Evolutionary conservation across 2,888 invertebrate species (phyloP).

Genomic region (Pantelozetes paolii): DNA sequence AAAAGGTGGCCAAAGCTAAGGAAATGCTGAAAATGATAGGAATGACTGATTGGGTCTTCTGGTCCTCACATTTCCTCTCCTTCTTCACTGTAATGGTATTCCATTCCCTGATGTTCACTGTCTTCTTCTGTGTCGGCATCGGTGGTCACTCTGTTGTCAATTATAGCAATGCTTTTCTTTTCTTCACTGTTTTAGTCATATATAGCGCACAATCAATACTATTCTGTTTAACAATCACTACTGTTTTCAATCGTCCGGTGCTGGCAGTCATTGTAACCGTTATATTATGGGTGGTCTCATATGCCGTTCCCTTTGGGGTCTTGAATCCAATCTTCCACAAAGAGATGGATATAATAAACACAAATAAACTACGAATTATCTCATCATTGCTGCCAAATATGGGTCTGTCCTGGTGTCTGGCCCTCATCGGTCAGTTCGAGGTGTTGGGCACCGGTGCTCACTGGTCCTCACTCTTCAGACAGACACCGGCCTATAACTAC

Average conservation of each 20-base stretch:
- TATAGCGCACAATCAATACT: constrained; percentile 42
- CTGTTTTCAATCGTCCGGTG: constrained; percentile 45
- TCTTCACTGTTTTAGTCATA: constrained; percentile 42
- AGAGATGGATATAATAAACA: background rate
- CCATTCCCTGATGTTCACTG: constrained; percentile 40
- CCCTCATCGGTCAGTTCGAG: constrained; percentile 35
- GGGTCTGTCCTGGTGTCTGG: constrained; percentile 31
- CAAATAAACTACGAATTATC: background rate
- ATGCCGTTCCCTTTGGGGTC: constrained; percentile 11
- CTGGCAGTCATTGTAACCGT: constrained; percentile 39
- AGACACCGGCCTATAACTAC: constrained; percentile 42
- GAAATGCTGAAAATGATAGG: constrained; percentile 48
- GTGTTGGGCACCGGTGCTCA: constrained; percentile 43
- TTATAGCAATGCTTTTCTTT: constrained; percentile 27
- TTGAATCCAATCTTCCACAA: constrained; percentile 2
- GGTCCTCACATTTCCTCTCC: constrained; percentile 45
- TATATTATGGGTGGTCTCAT: constrained; percentile 36
- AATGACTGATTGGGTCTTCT: constrained; percentile 46
- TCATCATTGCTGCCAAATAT: constrained; percentile 37
- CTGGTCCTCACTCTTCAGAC: constrained; percentile 43
- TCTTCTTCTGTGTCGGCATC: background rate
- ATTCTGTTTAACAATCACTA: constrained; percentile 45
- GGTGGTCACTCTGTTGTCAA: constrained; percentile 25
- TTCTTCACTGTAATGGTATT: constrained; percentile 44
- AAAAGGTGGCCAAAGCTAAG: constrained; percentile 45